Percentiles rank a stretch among this genome's conserved stretches.
Conservation (phyloP, 35 echinoderm and acorn worm species). For the Hemicentrotus pulcherrimus region DNA sequence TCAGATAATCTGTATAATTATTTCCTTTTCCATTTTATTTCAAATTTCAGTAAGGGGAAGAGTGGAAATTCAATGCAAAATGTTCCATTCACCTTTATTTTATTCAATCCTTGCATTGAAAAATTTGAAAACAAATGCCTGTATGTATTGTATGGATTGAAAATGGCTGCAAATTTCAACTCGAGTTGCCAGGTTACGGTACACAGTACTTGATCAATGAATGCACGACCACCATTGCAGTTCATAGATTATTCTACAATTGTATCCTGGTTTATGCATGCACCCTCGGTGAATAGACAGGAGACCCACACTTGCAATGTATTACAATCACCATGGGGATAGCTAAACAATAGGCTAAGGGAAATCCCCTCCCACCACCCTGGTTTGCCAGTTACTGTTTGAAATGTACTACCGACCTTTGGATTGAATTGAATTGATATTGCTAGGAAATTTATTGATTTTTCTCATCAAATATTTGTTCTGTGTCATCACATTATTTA, state of each 20-base stretch:
- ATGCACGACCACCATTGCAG: not conserved
- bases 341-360: not conserved
- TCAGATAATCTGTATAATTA: too few species aligned
- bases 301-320: too few species aligned
- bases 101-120: too few species aligned
- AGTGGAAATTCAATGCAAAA: too few species aligned
- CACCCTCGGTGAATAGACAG: not conserved
- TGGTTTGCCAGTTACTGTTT: not conserved
- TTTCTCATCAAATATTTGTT: conserved; percentile 12
- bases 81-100: too few species aligned
- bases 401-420: not conserved
- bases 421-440: not conserved
- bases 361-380: not conserved
- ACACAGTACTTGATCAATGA: not conserved
- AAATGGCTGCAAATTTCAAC: not conserved
- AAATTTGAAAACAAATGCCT: too few species aligned
- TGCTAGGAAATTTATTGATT: not conserved
- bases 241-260: not conserved
- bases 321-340: not conserved
- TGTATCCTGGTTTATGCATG: not conserved
- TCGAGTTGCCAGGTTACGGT: not conserved
- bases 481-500: not conserved
- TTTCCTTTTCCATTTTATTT: too few species aligned
- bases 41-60: too few species aligned
- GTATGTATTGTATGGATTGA: not conserved